Conservation (phyloP, 1,140 invertebrate species). For the fruit fly (Drosophila melanogaster) region DNA sequence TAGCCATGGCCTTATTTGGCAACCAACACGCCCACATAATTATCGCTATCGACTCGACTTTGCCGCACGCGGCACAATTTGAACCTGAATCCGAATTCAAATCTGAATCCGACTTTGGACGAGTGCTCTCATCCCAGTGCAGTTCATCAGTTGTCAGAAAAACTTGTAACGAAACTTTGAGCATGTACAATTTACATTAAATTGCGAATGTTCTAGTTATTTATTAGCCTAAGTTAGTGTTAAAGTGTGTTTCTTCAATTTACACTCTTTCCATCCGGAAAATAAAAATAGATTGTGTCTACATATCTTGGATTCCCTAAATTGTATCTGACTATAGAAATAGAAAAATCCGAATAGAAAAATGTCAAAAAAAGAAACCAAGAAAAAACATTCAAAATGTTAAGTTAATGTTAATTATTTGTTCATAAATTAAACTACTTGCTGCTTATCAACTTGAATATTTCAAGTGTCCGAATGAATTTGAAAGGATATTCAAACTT, state of each 20-base stretch:
- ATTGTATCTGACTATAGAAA: too few species aligned
- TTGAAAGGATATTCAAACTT: neutral
- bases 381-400: too few species aligned
- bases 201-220: neutral
- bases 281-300: too few species aligned
- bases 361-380: too few species aligned
- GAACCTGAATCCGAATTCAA: neutral
- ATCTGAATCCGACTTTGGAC: neutral
- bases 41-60: slow-evolving; percentile 62
- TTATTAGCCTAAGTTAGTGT: neutral
- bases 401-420: too few species aligned
- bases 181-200: neutral
- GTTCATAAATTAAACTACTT: too few species aligned
- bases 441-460: neutral
- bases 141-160: neutral
- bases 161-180: neutral
- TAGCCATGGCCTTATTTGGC: slow-evolving; percentile 35
- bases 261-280: too few species aligned
- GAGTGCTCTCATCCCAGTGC: neutral
- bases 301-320: neutral
- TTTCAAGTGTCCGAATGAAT: neutral
- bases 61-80: slow-evolving; percentile 32
- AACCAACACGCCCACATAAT: slow-evolving; percentile 73
- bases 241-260: neutral
- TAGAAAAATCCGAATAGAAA: too few species aligned